Evolutionary conservation across 2,797 vertebrate species (phyloP), one percentile per base, ranked within the genome.

Genomic region (Furcifer pardalis): DNA sequence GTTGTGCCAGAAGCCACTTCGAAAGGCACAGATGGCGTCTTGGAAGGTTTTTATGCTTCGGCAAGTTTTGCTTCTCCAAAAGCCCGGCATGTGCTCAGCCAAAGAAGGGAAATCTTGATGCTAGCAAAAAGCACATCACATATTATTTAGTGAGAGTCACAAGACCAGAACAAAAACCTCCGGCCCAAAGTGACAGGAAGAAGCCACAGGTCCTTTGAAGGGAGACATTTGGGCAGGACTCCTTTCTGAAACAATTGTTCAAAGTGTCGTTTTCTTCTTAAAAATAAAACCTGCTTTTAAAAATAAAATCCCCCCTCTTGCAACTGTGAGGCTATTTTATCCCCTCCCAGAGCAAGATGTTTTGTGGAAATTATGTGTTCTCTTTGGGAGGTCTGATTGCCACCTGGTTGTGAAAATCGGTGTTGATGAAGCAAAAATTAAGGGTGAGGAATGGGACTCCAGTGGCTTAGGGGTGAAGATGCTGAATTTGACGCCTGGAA

Each of bases 91-190:
- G 25, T 63, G 40, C 25, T 0, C 44, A 72, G 62, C 2, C 46
- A 85, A 83, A 84, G 71, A 77, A 86, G 49, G 77, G 84, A 0
- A 1, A 52, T 60, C 68, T 68, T 81, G 62, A 82, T 52, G 84
- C 86, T 79, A 84, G 3, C 13, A 71, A 0, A 0, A 1, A 77
- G 66, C 66, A 75, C 81, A 35, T 74, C 59, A 77, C n/a, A n/a
- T 46, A 60, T 91, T 46, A 60, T 91, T 83, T 77, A 88, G 90
- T 91, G 92, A 92, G 68, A 87, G 87, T 89, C 91, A 93, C 90
- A 89, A 91, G 89, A 88, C 56, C 37, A 1, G 2, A 17, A 37
- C 21, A 65, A 88, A 75, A 27, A 60, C n/a, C n/a, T n/a, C n/a
- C n/a, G n/a, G n/a, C n/a, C n/a, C 25, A 62, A 83, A 40, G 13